These are phyloP conservation scores for Ceratina australensis DNA, from an alignment of 1,140 invertebrate genomes.

Conservation along the genomic window DNA sequence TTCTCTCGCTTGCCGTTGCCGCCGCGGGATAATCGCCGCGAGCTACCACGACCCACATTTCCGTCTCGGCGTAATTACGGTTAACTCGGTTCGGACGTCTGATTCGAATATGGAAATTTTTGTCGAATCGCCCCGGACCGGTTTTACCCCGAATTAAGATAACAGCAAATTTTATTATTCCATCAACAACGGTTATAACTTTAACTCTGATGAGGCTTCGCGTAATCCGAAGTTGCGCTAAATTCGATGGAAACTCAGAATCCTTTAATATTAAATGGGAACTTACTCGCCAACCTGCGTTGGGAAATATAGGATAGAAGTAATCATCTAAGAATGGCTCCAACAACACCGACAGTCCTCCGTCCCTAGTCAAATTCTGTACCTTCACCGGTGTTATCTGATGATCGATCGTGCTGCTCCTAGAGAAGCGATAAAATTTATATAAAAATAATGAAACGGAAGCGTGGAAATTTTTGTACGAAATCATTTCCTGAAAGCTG, in stretches of 20 bases:
- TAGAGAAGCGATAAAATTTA: not conserved
- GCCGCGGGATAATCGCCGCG: slow-evolving; percentile 16
- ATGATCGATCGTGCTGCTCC: not conserved
- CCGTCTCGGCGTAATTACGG: not conserved
- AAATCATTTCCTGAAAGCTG: not conserved
- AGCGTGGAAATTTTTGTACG: too few species aligned
- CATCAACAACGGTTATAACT: too few species aligned
- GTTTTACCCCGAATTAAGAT: too few species aligned
- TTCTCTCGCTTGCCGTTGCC: not conserved
- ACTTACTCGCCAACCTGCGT: slow-evolving; percentile 68
- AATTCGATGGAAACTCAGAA: too few species aligned
- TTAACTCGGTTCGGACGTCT: not conserved
- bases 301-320: slow-evolving; percentile 74
- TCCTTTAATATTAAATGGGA: not conserved
- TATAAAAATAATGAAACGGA: not conserved
- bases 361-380: slow-evolving; percentile 57
- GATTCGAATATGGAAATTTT: not conserved
- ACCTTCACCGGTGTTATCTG: not conserved
- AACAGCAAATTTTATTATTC: too few species aligned
- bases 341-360: slow-evolving; percentile 76
- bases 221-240: too few species aligned
- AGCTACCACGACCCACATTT: slow-evolving; percentile 15
- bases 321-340: slow-evolving; percentile 79
- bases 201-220: too few species aligned
- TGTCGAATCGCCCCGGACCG: not conserved